Evolutionary conservation across 2,888 invertebrate species (phyloP).

Genomic region (Phortica okadai): DNA sequence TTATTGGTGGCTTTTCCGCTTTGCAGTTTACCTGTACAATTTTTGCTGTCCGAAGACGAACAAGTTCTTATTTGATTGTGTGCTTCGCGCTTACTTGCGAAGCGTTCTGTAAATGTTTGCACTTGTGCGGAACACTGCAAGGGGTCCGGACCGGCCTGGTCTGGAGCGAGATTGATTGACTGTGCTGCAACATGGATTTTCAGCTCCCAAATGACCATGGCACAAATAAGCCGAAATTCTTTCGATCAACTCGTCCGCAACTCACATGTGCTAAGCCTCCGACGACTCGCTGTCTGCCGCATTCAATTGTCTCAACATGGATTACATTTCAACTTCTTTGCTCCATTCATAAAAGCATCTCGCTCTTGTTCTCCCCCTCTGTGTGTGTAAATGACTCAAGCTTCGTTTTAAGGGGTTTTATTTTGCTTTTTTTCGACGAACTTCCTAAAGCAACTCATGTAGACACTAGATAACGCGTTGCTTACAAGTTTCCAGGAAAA

Average conservation of each 20-base stretch:
- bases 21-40: constrained; percentile 40
- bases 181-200: no score
- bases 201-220: no score
- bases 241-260: no score
- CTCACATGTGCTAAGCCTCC: no score
- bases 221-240: no score
- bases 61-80: constrained; percentile 63
- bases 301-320: not conserved
- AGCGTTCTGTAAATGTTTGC: constrained; percentile 61
- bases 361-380: not conserved
- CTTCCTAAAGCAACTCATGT: constrained; percentile 27
- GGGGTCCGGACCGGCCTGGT: no score
- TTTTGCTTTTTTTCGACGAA: not conserved
- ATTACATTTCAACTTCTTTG: not conserved
- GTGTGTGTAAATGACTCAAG: constrained; percentile 1
- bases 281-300: not conserved
- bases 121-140: not conserved
- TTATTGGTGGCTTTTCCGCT: constrained; percentile 12
- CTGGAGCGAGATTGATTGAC: no score
- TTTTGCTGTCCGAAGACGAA: constrained; percentile 38
- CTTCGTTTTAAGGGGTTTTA: not conserved
- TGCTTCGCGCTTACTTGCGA: constrained; percentile 72
- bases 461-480: constrained; percentile 25
- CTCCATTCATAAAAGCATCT: not conserved
- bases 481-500: constrained; percentile 18